phyloP scores from a whole-genome alignment of 2,888 invertebrate species.

The Embidobia sp. region DNA sequence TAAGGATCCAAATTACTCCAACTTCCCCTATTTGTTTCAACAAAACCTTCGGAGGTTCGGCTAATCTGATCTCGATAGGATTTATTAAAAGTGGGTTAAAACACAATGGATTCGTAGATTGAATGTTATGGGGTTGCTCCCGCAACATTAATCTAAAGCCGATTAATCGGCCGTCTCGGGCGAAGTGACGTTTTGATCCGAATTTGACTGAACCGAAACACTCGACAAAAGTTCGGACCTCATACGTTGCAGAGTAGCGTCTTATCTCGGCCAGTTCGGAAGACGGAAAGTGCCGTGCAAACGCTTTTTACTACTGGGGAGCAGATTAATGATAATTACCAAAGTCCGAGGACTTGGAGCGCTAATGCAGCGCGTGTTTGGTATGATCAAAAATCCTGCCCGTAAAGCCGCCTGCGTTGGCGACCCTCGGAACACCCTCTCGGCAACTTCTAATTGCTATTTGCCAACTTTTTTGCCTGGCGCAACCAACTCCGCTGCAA shows the following conservation, averaged over 20 bases:
- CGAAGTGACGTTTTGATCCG: slow-evolving; percentile 45
- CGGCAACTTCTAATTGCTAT: slow-evolving; percentile 56
- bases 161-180: slow-evolving; percentile 35
- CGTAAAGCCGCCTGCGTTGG: slow-evolving; percentile 4
- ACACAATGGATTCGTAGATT: slow-evolving; percentile 58
- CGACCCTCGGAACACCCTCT: slow-evolving; percentile 3
- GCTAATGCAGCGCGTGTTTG: too few species aligned
- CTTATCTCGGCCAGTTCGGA: neutral
- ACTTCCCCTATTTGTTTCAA: slow-evolving; percentile 55
- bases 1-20: slow-evolving; percentile 51
- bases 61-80: slow-evolving; percentile 54
- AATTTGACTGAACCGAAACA: slow-evolving; percentile 50
- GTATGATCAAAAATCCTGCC: slow-evolving; percentile 10
- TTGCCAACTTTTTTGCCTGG: slow-evolving; percentile 34
- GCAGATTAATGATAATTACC: neutral
- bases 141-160: slow-evolving; percentile 40
- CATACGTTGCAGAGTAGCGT: slow-evolving; percentile 1
- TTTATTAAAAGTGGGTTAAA: slow-evolving; percentile 59
- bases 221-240: slow-evolving; percentile 23
- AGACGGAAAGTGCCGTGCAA: neutral
- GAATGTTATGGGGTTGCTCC: slow-evolving; percentile 47
- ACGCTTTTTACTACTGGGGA: neutral
- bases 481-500: slow-evolving; percentile 37
- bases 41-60: slow-evolving; percentile 27
- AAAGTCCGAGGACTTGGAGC: neutral